Evolutionary conservation across 2,888 invertebrate species (phyloP).

Genomic region (Alsophila aescularia): DNA sequence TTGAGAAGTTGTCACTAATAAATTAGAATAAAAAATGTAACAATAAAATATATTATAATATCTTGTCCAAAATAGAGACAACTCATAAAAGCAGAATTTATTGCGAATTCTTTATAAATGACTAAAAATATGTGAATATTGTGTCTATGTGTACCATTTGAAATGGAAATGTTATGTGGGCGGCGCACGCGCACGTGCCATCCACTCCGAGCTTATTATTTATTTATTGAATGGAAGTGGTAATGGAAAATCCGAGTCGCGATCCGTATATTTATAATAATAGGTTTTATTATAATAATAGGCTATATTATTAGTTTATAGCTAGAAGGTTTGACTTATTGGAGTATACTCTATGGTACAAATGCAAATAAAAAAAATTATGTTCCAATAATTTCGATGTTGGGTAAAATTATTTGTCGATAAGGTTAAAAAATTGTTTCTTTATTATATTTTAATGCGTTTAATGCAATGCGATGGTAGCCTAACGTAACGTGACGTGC

Average conservation of each 20-base stretch:
- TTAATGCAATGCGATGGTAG: too few relatives aligned
- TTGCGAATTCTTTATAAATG: conserved; percentile 29
- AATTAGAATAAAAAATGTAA: too few relatives aligned
- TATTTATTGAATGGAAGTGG: conserved; percentile 56
- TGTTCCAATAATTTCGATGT: neutral
- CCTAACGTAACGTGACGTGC: too few relatives aligned
- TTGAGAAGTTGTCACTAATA: too few relatives aligned
- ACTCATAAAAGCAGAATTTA: conserved; percentile 17
- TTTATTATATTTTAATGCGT: too few relatives aligned
- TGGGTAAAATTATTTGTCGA: neutral
- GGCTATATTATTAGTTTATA: neutral
- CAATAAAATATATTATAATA: too few relatives aligned
- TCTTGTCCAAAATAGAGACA: neutral
- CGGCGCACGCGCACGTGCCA: conserved; percentile 69
- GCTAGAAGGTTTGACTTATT: neutral
- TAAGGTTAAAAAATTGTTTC: too few relatives aligned
- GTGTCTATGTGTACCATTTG: conserved; percentile 46
- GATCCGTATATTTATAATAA: conserved; percentile 23
- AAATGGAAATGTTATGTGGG: conserved; percentile 65
- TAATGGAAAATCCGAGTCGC: conserved; percentile 50
- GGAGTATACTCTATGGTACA: neutral
- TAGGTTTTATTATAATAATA: conserved; percentile 5
- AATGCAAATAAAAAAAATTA: too few relatives aligned
- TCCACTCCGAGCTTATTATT: conserved; percentile 48
- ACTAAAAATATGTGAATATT: conserved; percentile 12